Conservation (phyloP, 2,113 vertebrate species). For the Stegastes partitus region DNA sequence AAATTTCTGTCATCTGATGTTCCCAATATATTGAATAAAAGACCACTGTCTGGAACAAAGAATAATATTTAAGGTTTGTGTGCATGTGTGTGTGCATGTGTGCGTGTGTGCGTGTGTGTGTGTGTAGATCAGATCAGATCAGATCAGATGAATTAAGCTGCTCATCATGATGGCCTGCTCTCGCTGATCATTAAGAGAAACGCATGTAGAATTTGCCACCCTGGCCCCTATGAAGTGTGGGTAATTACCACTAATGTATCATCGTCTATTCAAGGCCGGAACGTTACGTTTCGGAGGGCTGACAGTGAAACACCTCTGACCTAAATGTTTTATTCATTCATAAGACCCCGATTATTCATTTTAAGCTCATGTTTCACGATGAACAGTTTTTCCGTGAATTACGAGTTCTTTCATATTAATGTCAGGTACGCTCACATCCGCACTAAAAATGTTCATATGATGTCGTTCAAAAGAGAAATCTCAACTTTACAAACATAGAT, state of each 20-base stretch:
- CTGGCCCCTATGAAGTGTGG: conserved; percentile 90
- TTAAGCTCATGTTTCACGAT: conserved; percentile 87
- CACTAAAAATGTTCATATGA: conserved; percentile 26
- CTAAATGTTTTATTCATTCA: conserved; percentile 95
- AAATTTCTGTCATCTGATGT: conserved; percentile 85
- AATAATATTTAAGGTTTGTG: conserved; percentile 87
- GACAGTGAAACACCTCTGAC: conserved; percentile 83
- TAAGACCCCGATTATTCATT: conserved; percentile 86
- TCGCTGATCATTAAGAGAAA: conserved; percentile 91
- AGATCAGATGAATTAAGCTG: conserved; percentile 94
- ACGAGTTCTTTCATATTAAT: conserved; percentile 76
- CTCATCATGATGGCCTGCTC: conserved; percentile 95
- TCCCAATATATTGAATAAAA: conserved; percentile 83
- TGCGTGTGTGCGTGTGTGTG: conserved; percentile 69
- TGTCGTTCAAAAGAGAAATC: conserved; percentile 22
- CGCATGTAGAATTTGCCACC: conserved; percentile 89
- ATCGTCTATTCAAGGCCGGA: conserved; percentile 93
- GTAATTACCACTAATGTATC: conserved; percentile 99
- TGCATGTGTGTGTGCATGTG: conserved; percentile 78
- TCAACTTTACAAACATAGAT: background rate
- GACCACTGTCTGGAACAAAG: conserved; percentile 84
- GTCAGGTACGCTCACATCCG: conserved; percentile 24
- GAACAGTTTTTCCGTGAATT: conserved; percentile 82
- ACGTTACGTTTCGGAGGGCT: conserved; percentile 68
- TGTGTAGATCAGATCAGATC: conserved; percentile 84